Base-by-base conservation (phyloP, 2,888 invertebrate genomes). In the Seira musarum region DNA sequence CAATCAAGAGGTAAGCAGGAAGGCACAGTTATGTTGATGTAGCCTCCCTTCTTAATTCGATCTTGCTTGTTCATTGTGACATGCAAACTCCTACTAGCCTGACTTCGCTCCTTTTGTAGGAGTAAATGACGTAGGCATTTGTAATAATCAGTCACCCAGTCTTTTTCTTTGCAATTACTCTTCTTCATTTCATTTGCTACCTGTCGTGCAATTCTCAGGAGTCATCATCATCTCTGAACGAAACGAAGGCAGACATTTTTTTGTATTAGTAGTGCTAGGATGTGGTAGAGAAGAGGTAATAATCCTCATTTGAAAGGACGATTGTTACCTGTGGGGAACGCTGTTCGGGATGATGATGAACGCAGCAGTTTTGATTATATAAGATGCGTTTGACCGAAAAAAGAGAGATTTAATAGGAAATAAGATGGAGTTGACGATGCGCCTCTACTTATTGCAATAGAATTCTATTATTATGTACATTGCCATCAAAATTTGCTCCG, bases 301-400 rank as follows among this genome's bases (percentile, higher is more conserved):
- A 30, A 30, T 30, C 30, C 30, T 30, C 30, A 30, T 30, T 30
- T 30, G 30, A 30, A 30, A 30, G 8, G 49, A 49, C 49, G 49
- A 49, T 49, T 15, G 15, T 49, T 49, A 49, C 6, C 49, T 49
- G 49, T n/a, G 21, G 21, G 22, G n/a, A 61, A 46, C 8, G 30
- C 21, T 46, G 60, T 49, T 49, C 15, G 22, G 71, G 5, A 61
- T 8, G 21, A 30, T 72, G 46, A 68, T 49, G 64, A 63, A 61
- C 49, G 15, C 49, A 49, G 49, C 49, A 49, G 15, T 49, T 49
- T 49, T 49, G 13, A 49, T 49, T 49, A 49, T 49, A 15, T 49
- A 49, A 67, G 60, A 67, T 63, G 68, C 75, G 75, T 64, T 64
- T 76, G 75, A 76, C 69, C 61, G 75, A 76, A 76, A 53, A 72